phyloP scores from a whole-genome alignment of 1,140 invertebrate genomes.

The Saccostrea cuccullata region DNA sequence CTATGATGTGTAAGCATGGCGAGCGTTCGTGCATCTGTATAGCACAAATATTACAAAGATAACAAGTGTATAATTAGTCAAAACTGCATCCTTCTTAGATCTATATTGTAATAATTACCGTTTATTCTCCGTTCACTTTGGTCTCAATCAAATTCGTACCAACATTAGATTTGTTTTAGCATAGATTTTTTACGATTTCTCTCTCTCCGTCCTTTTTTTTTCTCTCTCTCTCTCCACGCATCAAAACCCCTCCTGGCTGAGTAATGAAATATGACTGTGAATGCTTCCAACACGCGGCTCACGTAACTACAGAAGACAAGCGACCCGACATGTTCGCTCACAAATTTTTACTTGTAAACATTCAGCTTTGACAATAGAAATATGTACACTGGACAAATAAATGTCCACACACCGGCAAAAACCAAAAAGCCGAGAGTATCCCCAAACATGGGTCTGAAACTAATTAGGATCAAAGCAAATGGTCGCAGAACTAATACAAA shows the following conservation, averaged over 20 bases:
- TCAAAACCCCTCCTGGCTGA: not conserved
- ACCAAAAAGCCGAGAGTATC: not conserved
- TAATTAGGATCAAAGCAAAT: conserved; percentile 3
- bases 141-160: not conserved
- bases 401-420: not conserved
- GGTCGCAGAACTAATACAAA: conserved; percentile 6
- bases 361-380: conserved; percentile 19
- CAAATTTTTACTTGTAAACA: conserved; percentile 34
- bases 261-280: not conserved
- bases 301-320: not conserved
- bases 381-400: conserved; percentile 16
- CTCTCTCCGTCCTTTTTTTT: not conserved
- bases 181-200: not conserved
- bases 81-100: not conserved
- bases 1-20: not conserved
- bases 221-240: not conserved
- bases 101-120: not conserved
- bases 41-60: not conserved
- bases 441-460: conserved; percentile 16
- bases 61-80: conserved; percentile 12
- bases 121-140: not conserved
- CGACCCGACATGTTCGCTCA: conserved; percentile 13
- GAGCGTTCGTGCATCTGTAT: not conserved
- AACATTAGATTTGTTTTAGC: not conserved
- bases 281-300: not conserved